These are phyloP conservation scores for Danio aesculapii DNA, from an alignment of 2,797 vertebrate species.

Conservation along the genomic window DNA sequence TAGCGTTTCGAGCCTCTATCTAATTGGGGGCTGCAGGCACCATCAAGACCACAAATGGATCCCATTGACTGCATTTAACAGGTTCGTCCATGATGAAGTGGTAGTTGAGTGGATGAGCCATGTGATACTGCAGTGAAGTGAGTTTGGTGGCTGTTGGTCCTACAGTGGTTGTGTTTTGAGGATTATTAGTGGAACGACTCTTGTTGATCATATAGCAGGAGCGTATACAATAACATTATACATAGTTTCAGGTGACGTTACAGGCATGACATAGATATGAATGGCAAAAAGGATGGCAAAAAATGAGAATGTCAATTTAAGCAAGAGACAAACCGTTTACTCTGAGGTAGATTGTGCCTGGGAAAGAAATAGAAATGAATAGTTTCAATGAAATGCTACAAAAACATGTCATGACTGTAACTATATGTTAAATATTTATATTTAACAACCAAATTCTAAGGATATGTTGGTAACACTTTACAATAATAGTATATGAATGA, in stretches of 20 bases:
- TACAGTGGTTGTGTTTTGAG: not conserved
- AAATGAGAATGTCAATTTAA: not conserved
- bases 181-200: too few relatives aligned
- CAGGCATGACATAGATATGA: not conserved
- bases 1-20: constrained; percentile 47
- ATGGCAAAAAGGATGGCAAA: not conserved
- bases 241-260: not conserved
- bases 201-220: not conserved
- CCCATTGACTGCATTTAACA: too few relatives aligned
- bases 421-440: too few relatives aligned
- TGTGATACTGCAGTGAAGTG: not conserved
- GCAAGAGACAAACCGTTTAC: not conserved
- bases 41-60: constrained; percentile 53
- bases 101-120: too few relatives aligned
- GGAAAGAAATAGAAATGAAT: not conserved
- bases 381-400: not conserved
- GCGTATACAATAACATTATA: not conserved
- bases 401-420: not conserved
- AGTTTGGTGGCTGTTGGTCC: not conserved
- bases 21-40: constrained; percentile 67
- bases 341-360: not conserved
- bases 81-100: too few relatives aligned
- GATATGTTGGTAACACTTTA: too few relatives aligned
- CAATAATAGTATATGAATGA: too few relatives aligned
- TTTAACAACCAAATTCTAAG: too few relatives aligned